Evolutionary conservation across 2,888 invertebrate genomes (phyloP).

Genomic region (Enchytraeus crypticus): DNA sequence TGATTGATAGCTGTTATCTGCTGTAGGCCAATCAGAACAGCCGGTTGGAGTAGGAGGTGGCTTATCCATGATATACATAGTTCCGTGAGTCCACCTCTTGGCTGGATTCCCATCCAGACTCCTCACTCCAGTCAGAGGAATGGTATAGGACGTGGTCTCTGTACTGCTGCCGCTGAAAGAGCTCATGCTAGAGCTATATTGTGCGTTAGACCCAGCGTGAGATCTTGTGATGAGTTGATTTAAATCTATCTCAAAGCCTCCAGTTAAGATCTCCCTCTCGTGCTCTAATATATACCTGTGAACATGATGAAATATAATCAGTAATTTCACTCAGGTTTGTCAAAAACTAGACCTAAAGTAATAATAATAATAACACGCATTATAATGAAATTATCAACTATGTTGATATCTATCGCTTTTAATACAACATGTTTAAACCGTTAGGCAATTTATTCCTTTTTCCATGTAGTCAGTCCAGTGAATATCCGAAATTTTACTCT

Average conservation of each 20-base stretch:
- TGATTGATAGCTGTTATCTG: neutral
- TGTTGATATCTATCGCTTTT: too few species aligned
- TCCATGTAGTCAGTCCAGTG: too few species aligned
- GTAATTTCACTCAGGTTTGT: too few species aligned
- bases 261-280: constrained; percentile 10
- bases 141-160: too few species aligned
- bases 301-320: too few species aligned
- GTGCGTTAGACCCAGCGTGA: constrained; percentile 4
- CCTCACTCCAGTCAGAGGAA: constrained; percentile 8
- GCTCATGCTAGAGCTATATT: neutral
- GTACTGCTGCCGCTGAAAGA: neutral
- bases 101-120: constrained; percentile 1
- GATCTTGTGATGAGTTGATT: too few species aligned
- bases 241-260: constrained; percentile 26
- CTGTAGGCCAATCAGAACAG: neutral
- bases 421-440: too few species aligned
- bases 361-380: too few species aligned
- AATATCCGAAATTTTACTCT: too few species aligned
- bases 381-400: too few species aligned
- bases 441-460: too few species aligned
- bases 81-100: constrained; percentile 11
- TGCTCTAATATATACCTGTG: constrained; percentile 18
- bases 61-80: constrained; percentile 15
- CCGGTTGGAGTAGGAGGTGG: neutral
- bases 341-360: too few species aligned